Evolutionary conservation across 2,797 vertebrate species (phyloP).

Genomic region (Epinephelus coioides): DNA sequence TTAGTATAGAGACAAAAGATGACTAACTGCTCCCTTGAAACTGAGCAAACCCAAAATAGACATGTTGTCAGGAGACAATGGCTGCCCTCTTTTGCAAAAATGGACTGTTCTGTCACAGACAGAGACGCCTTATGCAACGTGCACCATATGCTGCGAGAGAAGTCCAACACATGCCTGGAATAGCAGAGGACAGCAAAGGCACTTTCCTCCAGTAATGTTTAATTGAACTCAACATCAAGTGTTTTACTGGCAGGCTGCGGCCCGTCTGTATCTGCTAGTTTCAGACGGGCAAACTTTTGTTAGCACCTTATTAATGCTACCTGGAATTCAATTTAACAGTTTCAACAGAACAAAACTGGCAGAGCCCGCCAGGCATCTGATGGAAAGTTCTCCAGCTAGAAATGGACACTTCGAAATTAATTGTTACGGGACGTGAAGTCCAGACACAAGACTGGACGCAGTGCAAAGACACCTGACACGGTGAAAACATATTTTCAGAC

Average conservation of each 20-base stretch:
- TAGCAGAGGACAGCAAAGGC: conserved; percentile 10
- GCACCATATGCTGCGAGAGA: conserved; percentile 47
- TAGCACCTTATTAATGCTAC: conserved; percentile 22
- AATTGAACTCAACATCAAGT: conserved; percentile 54
- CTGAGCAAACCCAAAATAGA: conserved; percentile 29
- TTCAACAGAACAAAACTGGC: conserved; percentile 18
- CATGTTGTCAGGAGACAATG: conserved; percentile 24
- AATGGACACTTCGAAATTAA: conserved; percentile 14
- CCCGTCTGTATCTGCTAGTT: conserved; percentile 2
- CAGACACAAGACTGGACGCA: background rate
- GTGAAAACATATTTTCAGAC: background rate
- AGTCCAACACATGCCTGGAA: conserved; percentile 22
- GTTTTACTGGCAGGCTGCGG: conserved; percentile 48
- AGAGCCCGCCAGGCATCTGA: conserved; percentile 16
- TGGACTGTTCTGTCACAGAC: background rate
- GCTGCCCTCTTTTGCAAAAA: conserved; percentile 24
- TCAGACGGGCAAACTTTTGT: conserved; percentile 16
- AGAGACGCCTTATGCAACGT: conserved; percentile 16
- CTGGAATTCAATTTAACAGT: conserved; percentile 52
- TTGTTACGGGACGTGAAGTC: conserved; percentile 24
- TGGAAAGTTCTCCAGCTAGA: conserved; percentile 25
- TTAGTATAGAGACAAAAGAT: background rate
- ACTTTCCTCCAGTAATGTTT: conserved; percentile 14
- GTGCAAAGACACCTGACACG: background rate
- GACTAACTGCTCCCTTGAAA: conserved; percentile 21